phyloP scores from a whole-genome alignment of 2,113 vertebrate genomes.

The Chelonoidis abingdonii region DNA sequence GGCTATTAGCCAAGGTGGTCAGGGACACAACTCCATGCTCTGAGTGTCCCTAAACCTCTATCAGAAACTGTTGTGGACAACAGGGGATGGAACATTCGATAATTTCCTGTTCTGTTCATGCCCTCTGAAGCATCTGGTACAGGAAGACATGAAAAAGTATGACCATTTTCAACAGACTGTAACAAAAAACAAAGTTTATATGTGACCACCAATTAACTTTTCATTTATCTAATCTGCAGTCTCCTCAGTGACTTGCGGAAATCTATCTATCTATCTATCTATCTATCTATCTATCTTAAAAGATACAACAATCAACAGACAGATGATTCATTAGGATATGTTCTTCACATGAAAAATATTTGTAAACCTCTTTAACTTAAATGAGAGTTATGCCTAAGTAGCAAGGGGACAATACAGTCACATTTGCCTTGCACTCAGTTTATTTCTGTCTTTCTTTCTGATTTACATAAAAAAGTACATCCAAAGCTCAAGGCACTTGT shows the following conservation, averaged over 20 bases:
- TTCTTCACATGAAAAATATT: not conserved
- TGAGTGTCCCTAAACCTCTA: not conserved
- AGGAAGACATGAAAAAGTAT: not conserved
- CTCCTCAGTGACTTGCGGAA: not conserved
- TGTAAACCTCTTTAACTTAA: conserved; percentile 42
- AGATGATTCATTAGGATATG: not conserved
- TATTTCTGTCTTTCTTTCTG: not conserved
- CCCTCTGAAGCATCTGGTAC: not conserved
- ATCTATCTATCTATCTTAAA: not conserved
- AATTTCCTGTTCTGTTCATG: not conserved
- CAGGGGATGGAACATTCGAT: not conserved
- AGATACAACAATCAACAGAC: not conserved
- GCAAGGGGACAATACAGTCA: not conserved
- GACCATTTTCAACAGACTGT: not conserved
- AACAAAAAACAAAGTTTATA: conserved; percentile 25
- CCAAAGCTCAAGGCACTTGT: not conserved
- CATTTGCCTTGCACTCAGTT: not conserved
- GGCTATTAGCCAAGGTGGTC: not conserved
- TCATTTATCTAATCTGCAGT: not conserved
- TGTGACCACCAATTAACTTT: conserved; percentile 7
- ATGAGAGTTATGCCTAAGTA: conserved; percentile 41
- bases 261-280: no score
- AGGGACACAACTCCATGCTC: not conserved
- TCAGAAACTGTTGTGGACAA: not conserved
- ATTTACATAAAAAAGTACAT: not conserved